A percentile compares a stretch with the other conserved stretches of the same genome.
phyloP scores from a whole-genome alignment of 2,888 invertebrate genomes.

The Aplocera efformata region DNA sequence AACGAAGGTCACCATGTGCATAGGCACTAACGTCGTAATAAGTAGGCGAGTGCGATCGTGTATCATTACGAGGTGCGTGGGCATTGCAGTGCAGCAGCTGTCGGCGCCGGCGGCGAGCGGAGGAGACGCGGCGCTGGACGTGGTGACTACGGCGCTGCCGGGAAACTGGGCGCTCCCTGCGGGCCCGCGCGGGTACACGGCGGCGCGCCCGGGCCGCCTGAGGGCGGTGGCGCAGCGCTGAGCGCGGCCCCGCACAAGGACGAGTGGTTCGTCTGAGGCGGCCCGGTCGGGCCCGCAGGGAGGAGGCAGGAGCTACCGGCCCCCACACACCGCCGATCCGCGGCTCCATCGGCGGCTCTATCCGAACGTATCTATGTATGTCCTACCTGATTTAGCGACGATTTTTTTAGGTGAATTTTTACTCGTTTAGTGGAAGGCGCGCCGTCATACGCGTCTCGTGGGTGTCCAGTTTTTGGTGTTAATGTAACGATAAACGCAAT shows the following conservation, averaged over 20 bases:
- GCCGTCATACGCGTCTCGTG: conserved; percentile 63
- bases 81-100: conserved; percentile 84
- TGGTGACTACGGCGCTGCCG: conserved; percentile 82
- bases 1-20: too few relatives aligned
- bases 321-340: conserved; percentile 39
- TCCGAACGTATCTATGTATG: conserved; percentile 50
- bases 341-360: conserved; percentile 22
- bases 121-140: conserved; percentile 76
- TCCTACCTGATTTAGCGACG: conserved; percentile 66
- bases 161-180: conserved; percentile 98
- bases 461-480: conserved; percentile 73
- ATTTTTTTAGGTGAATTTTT: conserved; percentile 75
- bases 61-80: too few relatives aligned
- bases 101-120: conserved; percentile 51
- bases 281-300: conserved; percentile 67
- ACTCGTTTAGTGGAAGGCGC: conserved; percentile 72
- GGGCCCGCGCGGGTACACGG: conserved; percentile 86
- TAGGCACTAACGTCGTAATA: too few relatives aligned
- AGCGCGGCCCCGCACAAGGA: conserved; percentile 91
- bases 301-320: conserved; percentile 65
- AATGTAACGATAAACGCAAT: conserved; percentile 61
- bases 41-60: conserved; percentile 14
- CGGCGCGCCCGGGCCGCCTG: conserved; percentile 94
- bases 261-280: conserved; percentile 92
- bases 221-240: conserved; percentile 94